These are phyloP conservation scores for Temnothorax nylanderi DNA, from an alignment of 1,140 invertebrate genomes.

Conservation along the genomic window DNA sequence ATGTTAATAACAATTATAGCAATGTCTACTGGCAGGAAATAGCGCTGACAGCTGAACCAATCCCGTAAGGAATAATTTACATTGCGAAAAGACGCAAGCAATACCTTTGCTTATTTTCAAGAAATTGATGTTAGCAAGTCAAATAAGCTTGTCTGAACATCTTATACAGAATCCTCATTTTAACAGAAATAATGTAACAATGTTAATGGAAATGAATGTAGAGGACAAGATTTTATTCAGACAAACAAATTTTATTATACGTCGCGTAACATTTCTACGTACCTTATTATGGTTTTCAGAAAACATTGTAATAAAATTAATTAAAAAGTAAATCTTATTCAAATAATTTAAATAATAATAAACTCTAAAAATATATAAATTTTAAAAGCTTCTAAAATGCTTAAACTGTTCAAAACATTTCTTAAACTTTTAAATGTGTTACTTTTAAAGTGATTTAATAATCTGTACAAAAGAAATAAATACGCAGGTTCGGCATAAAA, in stretches of 20 bases:
- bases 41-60: neutral
- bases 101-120: constrained; percentile 5
- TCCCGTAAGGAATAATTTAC: neutral
- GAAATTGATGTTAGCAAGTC: neutral
- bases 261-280: neutral
- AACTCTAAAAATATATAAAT: neutral
- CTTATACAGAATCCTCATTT: neutral
- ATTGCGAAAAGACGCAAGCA: neutral
- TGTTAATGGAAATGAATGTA: neutral
- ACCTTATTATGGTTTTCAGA: neutral
- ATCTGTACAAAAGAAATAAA: neutral
- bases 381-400: neutral
- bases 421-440: neutral
- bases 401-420: neutral
- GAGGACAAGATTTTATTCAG: neutral
- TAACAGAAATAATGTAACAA: constrained; percentile 14
- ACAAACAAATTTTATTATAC: neutral
- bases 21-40: neutral
- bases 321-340: neutral
- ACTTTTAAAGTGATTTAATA: neutral
- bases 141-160: constrained; percentile 7
- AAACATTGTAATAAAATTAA: neutral
- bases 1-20: constrained; percentile 30
- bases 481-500: neutral
- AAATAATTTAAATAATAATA: neutral